Evolutionary conservation across 2,888 invertebrate species (phyloP).

Genomic region (Dicycla oo): DNA sequence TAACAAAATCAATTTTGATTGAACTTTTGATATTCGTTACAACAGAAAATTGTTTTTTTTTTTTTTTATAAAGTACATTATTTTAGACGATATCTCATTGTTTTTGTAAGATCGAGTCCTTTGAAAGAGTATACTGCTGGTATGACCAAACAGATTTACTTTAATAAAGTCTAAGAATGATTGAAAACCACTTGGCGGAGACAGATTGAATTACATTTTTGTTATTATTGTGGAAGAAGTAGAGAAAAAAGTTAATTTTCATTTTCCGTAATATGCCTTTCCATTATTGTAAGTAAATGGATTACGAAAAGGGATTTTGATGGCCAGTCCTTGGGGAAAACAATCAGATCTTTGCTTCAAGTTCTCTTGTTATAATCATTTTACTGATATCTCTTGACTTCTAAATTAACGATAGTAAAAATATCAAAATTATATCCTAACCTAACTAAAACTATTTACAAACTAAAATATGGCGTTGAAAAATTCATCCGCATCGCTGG

Average conservation of each 20-base stretch:
- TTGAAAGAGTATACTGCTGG: slow-evolving; percentile 5
- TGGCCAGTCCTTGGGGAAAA: background rate
- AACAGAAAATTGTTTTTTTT: background rate
- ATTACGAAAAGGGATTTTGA: background rate
- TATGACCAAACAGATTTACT: slow-evolving; percentile 6
- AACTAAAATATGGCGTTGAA: too few relatives aligned
- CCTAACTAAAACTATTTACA: too few relatives aligned
- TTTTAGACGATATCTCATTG: background rate
- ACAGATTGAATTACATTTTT: slow-evolving; percentile 4
- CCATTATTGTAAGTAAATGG: background rate
- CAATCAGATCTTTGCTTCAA: slow-evolving; percentile 2
- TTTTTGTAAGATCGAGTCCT: background rate
- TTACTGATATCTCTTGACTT: too few relatives aligned
- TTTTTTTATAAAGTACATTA: slow-evolving; percentile 7
- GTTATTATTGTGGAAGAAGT: background rate
- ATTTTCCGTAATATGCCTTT: background rate
- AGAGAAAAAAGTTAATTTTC: background rate
- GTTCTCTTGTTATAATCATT: background rate
- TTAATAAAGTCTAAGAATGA: background rate
- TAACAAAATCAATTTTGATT: slow-evolving; percentile 14
- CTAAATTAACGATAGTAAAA: too few relatives aligned
- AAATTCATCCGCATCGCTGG: too few relatives aligned
- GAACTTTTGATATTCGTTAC: slow-evolving; percentile 16
- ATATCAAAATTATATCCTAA: too few relatives aligned
- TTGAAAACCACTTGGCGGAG: background rate